Evolutionary conservation across 2,113 vertebrate genomes (phyloP).

Genomic region (Manacus vitellinus): DNA sequence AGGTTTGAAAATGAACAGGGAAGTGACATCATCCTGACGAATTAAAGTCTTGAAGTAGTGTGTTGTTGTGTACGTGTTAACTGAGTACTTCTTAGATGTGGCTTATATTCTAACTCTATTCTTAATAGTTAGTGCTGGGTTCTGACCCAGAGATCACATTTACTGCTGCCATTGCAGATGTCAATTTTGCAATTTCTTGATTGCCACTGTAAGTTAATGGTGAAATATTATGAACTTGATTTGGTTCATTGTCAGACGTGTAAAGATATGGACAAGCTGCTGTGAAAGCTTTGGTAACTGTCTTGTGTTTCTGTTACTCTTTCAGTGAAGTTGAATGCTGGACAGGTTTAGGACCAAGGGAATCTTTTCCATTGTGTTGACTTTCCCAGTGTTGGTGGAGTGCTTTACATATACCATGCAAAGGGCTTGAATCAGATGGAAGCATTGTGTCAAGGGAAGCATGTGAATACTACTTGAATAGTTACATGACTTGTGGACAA

Average conservation of each 20-base stretch:
- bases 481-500: neutral
- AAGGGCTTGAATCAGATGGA: neutral
- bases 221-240: neutral
- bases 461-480: neutral
- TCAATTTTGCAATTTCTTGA: neutral
- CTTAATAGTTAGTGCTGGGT: neutral
- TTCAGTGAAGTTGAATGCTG: neutral
- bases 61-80: neutral
- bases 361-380: neutral
- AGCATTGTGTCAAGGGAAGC: conserved; percentile 28
- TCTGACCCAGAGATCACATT: neutral
- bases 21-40: neutral
- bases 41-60: neutral
- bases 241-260: neutral
- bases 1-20: neutral
- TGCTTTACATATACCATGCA: neutral
- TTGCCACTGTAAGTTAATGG: neutral
- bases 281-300: neutral
- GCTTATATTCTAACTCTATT: neutral
- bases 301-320: neutral
- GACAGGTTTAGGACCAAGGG: neutral
- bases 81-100: neutral
- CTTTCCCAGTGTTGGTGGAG: neutral
- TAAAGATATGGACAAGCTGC: neutral
- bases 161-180: neutral